These are phyloP conservation scores for Sinhomidia bicolor DNA, from an alignment of 2,888 invertebrate genomes.

Conservation along the genomic window DNA sequence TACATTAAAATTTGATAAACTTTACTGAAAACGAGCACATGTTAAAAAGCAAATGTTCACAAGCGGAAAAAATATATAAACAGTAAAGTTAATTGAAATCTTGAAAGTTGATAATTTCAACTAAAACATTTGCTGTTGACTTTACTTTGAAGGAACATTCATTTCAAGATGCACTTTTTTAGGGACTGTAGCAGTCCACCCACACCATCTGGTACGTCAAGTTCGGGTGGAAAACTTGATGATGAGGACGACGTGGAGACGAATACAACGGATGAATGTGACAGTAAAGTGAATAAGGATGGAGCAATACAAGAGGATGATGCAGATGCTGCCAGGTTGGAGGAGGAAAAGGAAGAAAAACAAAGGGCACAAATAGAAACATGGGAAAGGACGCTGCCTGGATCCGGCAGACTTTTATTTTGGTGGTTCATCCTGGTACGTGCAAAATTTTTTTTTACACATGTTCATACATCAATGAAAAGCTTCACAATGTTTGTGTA, in stretches of 20 bases:
- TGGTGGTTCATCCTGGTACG: slow-evolving; percentile 69
- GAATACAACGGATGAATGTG: slow-evolving; percentile 34
- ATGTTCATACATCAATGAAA: no score
- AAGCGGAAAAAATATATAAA: no score
- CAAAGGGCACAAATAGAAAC: slow-evolving; percentile 35
- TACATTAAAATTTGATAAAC: no score
- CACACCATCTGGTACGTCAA: slow-evolving; percentile 37
- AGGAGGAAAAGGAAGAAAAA: slow-evolving; percentile 27
- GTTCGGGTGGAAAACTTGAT: slow-evolving; percentile 31
- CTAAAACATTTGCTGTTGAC: background rate
- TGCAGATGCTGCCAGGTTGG: background rate
- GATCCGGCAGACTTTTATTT: slow-evolving; percentile 53
- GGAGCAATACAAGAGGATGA: slow-evolving; percentile 20
- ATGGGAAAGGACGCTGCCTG: slow-evolving; percentile 62
- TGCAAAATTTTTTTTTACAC: no score
- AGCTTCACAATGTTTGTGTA: no score
- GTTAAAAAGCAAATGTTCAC: no score
- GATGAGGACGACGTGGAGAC: slow-evolving; percentile 33
- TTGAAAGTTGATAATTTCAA: no score
- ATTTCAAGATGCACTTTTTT: slow-evolving; percentile 33
- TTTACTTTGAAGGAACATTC: background rate
- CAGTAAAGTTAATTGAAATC: no score
- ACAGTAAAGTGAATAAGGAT: slow-evolving; percentile 32
- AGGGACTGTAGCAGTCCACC: slow-evolving; percentile 31
- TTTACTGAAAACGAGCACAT: no score